Conservation (phyloP, 2,113 vertebrate species). For the Recurvirostra avosetta region DNA sequence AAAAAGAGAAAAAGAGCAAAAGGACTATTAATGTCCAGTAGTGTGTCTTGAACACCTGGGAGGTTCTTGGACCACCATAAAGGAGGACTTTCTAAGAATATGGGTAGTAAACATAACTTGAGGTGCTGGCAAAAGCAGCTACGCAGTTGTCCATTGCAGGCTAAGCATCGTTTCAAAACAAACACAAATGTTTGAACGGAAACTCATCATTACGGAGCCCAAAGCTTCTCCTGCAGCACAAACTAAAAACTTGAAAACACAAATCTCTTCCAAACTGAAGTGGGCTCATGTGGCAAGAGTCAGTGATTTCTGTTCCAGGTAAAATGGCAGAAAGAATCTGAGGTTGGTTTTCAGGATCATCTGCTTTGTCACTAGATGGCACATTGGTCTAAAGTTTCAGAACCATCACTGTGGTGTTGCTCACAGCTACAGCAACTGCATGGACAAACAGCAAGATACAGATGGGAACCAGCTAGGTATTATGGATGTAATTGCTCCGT, state of each 20-base stretch:
- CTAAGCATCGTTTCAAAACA: background rate
- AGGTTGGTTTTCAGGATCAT: background rate
- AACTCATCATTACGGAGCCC: background rate
- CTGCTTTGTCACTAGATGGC: conserved; percentile 55
- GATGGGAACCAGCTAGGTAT: background rate
- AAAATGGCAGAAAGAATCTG: background rate
- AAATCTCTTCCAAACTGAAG: background rate
- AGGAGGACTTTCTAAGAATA: background rate
- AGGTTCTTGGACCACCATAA: background rate
- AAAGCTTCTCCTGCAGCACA: background rate
- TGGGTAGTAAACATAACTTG: background rate
- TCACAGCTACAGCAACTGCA: background rate
- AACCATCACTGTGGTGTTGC: background rate
- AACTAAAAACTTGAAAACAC: background rate
- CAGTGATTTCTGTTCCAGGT: background rate
- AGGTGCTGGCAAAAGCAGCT: background rate
- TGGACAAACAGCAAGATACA: background rate
- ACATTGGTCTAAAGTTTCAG: conserved; percentile 39
- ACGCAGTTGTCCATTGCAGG: background rate
- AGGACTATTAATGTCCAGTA: background rate
- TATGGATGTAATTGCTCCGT: background rate
- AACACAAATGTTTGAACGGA: background rate
- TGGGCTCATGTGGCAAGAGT: background rate
- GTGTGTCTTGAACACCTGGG: background rate
- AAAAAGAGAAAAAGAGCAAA: background rate